Percentiles rank a stretch among this genome's conserved stretches.
Evolutionary conservation across 2,888 invertebrate genomes (phyloP).

Genomic region (Xanthia togata): DNA sequence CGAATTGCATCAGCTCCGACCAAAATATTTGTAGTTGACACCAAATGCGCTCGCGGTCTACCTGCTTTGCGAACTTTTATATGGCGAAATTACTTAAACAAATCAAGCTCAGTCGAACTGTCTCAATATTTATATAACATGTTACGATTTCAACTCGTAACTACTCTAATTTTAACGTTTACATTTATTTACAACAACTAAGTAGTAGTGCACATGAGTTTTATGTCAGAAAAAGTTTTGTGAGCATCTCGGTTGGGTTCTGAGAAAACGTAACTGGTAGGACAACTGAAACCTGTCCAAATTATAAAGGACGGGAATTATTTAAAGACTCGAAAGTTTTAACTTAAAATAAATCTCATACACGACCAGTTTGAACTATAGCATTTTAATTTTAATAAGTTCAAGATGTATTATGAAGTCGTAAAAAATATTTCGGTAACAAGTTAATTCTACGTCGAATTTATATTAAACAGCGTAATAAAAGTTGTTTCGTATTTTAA

Average conservation of each 20-base stretch:
- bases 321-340: neutral
- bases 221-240: slow-evolving; percentile 28
- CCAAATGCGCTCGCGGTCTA: slow-evolving; percentile 70
- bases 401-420: neutral
- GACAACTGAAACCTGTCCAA: slow-evolving; percentile 37
- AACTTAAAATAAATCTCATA: neutral
- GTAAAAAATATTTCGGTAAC: slow-evolving; percentile 5
- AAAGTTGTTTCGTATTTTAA: slow-evolving; percentile 17
- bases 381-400: slow-evolving; percentile 3
- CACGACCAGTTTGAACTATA: neutral
- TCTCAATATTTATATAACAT: slow-evolving; percentile 31
- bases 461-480: slow-evolving; percentile 22
- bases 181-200: neutral
- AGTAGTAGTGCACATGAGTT: neutral
- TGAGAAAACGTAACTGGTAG: slow-evolving; percentile 54
- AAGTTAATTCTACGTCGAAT: slow-evolving; percentile 12
- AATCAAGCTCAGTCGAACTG: slow-evolving; percentile 53
- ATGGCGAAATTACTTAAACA: slow-evolving; percentile 66
- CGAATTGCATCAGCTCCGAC: slow-evolving; percentile 79
- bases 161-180: neutral
- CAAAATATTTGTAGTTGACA: slow-evolving; percentile 68
- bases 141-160: slow-evolving; percentile 23
- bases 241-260: slow-evolving; percentile 7
- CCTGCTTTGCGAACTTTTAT: slow-evolving; percentile 76
- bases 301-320: slow-evolving; percentile 8